Conservation (phyloP, 2,113 vertebrate genomes). For the Candoia aspera region DNA sequence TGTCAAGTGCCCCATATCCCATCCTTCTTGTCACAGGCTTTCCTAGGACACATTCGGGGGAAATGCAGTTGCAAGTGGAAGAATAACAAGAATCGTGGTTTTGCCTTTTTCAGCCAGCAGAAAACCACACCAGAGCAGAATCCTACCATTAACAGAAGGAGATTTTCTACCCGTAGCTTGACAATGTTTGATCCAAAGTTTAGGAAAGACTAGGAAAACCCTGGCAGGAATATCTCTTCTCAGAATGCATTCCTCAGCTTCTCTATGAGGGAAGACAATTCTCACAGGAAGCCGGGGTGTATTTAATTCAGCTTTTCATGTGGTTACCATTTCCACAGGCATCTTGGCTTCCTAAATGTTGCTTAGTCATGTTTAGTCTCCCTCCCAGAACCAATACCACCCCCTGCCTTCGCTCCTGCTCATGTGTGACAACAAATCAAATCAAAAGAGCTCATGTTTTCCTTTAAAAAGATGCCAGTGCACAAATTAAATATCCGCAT, state of each 20-base stretch:
- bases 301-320: not conserved
- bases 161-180: too few relatives aligned
- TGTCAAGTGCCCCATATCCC: not conserved
- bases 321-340: not conserved
- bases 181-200: not conserved
- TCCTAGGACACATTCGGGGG: not conserved
- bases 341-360: not conserved
- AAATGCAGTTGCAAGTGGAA: not conserved
- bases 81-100: not conserved
- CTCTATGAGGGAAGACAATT: not conserved
- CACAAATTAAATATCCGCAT: conserved; percentile 44
- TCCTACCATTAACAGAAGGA: not conserved
- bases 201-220: not conserved
- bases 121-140: not conserved
- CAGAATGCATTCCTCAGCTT: not conserved
- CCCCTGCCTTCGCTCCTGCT: conserved; percentile 6
- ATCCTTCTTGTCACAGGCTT: not conserved
- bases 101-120: not conserved
- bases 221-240: too few relatives aligned
- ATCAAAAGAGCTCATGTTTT: not conserved
- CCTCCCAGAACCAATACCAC: not conserved
- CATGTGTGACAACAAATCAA: conserved; percentile 31
- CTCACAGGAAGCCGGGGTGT: not conserved
- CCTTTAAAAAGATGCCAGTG: conserved; percentile 19
- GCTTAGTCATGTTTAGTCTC: not conserved